A percentile compares a stretch with the other conserved stretches of the same genome.
phyloP scores from a whole-genome alignment of 1,140 invertebrate genomes.

The Euwallacea fornicatus region DNA sequence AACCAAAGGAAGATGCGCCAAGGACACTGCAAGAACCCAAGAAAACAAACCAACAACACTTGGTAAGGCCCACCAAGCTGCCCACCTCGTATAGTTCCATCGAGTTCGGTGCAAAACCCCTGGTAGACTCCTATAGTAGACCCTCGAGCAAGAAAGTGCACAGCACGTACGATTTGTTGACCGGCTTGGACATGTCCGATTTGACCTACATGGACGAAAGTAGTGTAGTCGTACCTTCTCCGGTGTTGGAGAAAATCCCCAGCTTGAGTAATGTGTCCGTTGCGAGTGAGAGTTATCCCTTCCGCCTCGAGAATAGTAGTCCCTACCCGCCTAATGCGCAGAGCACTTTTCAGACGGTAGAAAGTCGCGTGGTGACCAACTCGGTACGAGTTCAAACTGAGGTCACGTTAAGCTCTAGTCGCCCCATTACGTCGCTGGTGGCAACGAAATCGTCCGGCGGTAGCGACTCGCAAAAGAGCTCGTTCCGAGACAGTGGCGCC shows the following conservation, averaged over 20 bases:
- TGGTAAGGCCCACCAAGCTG: constrained; percentile 41
- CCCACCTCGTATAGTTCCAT: constrained; percentile 32
- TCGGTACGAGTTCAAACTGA: constrained; percentile 62
- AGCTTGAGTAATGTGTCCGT: constrained; percentile 58
- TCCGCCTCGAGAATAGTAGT: constrained; percentile 44
- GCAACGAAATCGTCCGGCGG: constrained; percentile 28
- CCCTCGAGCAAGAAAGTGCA: constrained; percentile 46
- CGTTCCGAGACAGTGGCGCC: constrained; percentile 22
- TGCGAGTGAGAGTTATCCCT: background rate
- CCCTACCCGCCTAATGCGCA: constrained; percentile 49
- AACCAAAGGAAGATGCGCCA: constrained; percentile 7
- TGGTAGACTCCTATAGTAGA: constrained; percentile 30
- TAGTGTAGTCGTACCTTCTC: constrained; percentile 77
- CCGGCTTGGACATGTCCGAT: constrained; percentile 78
- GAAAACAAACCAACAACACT: constrained; percentile 42
- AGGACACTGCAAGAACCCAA: background rate
- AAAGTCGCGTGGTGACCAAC: background rate
- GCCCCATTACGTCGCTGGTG: constrained; percentile 56
- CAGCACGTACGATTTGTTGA: constrained; percentile 73
- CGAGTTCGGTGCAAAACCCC: constrained; percentile 31
- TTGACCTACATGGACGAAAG: constrained; percentile 88
- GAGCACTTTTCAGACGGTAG: constrained; percentile 31
- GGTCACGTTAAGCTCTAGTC: constrained; percentile 61
- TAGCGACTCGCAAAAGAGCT: constrained; percentile 21
- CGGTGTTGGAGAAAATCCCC: constrained; percentile 69